phyloP scores from a whole-genome alignment of 2,113 vertebrate genomes.

The Potamarius usumacintae region DNA sequence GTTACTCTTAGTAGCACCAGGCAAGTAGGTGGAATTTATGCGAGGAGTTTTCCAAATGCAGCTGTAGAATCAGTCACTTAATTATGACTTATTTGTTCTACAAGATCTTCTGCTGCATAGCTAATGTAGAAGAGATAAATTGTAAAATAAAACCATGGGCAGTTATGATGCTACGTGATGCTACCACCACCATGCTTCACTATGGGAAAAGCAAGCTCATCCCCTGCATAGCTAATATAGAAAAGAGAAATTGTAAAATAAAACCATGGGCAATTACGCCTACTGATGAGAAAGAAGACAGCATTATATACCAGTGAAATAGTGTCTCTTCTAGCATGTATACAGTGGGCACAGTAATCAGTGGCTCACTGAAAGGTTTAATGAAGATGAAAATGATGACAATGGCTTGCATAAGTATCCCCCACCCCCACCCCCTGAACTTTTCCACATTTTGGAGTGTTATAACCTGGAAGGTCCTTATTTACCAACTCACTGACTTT shows the following conservation, averaged over 20 bases:
- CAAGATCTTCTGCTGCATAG: not conserved
- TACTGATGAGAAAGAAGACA: not conserved
- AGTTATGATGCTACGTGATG: too few relatives aligned
- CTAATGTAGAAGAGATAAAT: not conserved
- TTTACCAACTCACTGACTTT: not conserved
- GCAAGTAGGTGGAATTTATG: slow-evolving; percentile 4
- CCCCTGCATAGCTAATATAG: not conserved
- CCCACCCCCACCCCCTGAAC: not conserved
- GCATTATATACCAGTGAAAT: not conserved
- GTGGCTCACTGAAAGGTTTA: not conserved
- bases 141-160: not conserved
- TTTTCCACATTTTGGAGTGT: not conserved
- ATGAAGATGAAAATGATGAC: not conserved
- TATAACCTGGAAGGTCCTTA: not conserved
- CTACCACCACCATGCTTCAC: too few relatives aligned
- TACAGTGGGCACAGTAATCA: not conserved
- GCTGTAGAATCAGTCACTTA: not conserved
- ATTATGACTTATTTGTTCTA: slow-evolving; percentile 5
- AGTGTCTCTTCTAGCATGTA: not conserved
- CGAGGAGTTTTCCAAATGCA: not conserved
- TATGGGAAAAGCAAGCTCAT: not conserved
- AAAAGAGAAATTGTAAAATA: not conserved
- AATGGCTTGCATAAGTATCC: not conserved
- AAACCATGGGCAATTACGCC: not conserved
- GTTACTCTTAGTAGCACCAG: not conserved